Percentiles rank a stretch among this genome's conserved stretches.
Conservation (phyloP, 2,797 vertebrate species). For the Philypnodon macrostomus region DNA sequence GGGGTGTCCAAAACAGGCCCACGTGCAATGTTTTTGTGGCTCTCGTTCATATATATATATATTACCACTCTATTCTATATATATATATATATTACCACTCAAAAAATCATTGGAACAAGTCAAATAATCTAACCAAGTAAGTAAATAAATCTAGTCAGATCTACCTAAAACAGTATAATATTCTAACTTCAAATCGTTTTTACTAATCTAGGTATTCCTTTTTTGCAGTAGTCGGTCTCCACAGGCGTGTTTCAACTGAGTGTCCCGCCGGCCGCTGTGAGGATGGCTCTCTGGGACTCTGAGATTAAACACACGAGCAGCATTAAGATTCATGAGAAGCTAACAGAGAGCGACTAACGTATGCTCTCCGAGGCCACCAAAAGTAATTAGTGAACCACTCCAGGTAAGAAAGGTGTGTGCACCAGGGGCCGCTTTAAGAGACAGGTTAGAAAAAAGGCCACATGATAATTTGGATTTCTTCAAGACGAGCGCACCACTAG, state of each 20-base stretch:
- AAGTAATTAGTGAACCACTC: constrained; percentile 55
- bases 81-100: too few relatives aligned
- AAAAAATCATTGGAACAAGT: too few relatives aligned
- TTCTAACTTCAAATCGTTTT: too few relatives aligned
- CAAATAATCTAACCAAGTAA: too few relatives aligned
- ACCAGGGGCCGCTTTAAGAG: constrained; percentile 15
- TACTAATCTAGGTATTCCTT: too few relatives aligned
- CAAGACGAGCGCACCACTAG: neutral
- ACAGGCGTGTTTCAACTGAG: constrained; percentile 61
- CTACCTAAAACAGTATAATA: too few relatives aligned
- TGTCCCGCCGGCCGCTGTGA: constrained; percentile 48
- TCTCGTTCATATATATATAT: too few relatives aligned
- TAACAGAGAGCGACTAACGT: constrained; percentile 50
- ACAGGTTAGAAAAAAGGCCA: constrained; percentile 22
- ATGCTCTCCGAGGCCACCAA: constrained; percentile 41
- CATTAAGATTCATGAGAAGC: constrained; percentile 65
- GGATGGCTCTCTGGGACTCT: constrained; percentile 50
- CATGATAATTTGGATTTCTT: neutral
- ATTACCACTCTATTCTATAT: too few relatives aligned
- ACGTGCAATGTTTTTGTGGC: too few relatives aligned
- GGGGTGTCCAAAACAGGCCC: too few relatives aligned
- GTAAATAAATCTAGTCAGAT: too few relatives aligned
- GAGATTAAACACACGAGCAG: constrained; percentile 57
- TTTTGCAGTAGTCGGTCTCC: too few relatives aligned
- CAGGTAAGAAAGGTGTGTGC: constrained; percentile 42